phyloP scores from a whole-genome alignment of 1,140 invertebrate genomes.

The Lineus longissimus region DNA sequence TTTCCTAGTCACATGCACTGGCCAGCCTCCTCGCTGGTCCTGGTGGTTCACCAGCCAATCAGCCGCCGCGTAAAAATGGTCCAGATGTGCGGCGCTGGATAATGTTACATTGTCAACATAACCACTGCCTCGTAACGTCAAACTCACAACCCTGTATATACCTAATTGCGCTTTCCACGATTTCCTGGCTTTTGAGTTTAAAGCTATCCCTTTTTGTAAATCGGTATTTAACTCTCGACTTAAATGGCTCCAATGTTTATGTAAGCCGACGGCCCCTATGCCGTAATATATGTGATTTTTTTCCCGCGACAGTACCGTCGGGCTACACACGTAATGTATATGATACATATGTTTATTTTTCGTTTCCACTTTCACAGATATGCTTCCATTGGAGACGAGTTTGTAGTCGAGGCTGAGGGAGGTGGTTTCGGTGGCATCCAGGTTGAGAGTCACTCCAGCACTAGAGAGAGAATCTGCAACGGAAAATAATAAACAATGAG shows the following conservation, averaged over 20 bases:
- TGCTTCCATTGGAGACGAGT: constrained; percentile 71
- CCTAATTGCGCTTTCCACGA: constrained; percentile 32
- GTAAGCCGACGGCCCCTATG: constrained; percentile 62
- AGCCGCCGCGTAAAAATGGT: constrained; percentile 87
- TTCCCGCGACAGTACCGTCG: constrained; percentile 67
- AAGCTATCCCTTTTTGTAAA: constrained; percentile 78
- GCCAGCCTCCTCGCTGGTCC: constrained; percentile 88
- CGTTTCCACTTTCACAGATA: constrained; percentile 73
- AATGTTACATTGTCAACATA: constrained; percentile 51
- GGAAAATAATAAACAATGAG: not conserved
- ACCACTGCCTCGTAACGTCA: constrained; percentile 70
- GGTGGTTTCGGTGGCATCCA: not conserved
- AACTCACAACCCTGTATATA: constrained; percentile 27
- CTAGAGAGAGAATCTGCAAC: not conserved
- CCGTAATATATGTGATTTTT: constrained; percentile 82
- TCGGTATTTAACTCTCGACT: constrained; percentile 87
- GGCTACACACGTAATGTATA: constrained; percentile 77
- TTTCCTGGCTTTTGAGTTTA: constrained; percentile 36
- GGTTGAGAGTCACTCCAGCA: not conserved
- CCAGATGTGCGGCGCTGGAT: constrained; percentile 63
- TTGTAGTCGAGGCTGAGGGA: constrained; percentile 62
- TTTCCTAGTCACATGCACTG: constrained; percentile 87
- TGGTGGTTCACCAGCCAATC: constrained; percentile 90
- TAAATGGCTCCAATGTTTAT: constrained; percentile 71
- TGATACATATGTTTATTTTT: constrained; percentile 68